Percentiles rank a stretch among this genome's conserved stretches.
Evolutionary conservation across 2,113 vertebrate species (phyloP).

Genomic region (Balaeniceps rex): DNA sequence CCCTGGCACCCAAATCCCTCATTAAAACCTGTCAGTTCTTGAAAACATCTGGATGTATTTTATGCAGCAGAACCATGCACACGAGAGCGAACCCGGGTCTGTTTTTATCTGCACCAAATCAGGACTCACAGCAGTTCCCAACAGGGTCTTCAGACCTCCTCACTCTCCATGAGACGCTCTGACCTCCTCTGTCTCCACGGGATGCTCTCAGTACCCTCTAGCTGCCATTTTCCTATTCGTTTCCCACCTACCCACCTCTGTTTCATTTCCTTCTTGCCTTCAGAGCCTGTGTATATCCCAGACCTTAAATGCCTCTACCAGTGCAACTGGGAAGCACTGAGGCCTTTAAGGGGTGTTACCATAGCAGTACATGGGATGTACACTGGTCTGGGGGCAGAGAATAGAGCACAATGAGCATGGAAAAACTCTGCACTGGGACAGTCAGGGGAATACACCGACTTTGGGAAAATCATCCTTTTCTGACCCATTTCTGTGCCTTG

Average conservation of each 20-base stretch:
- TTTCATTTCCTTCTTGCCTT: not conserved
- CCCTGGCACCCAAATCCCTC: not conserved
- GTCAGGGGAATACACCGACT: not conserved
- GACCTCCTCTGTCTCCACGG: not conserved
- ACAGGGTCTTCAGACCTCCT: not conserved
- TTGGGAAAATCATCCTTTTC: not conserved
- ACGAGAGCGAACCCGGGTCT: fast-evolving
- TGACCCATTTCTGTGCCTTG: not conserved
- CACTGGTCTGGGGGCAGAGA: not conserved
- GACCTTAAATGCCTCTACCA: not conserved
- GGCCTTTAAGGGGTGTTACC: not conserved
- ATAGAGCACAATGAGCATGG: not conserved
- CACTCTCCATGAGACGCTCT: not conserved
- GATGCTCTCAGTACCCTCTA: not conserved
- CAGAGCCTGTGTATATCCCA: not conserved
- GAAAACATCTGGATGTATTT: conserved; percentile 15
- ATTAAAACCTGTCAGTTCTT: not conserved
- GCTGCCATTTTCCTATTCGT: not conserved
- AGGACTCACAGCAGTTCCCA: not conserved
- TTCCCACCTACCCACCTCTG: not conserved
- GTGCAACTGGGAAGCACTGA: not conserved
- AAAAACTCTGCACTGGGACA: not conserved
- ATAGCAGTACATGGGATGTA: not conserved
- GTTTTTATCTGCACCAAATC: not conserved
- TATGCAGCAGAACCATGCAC: not conserved